phyloP scores from a whole-genome alignment of 1,140 invertebrate species.

The Oryctes rhinoceros region DNA sequence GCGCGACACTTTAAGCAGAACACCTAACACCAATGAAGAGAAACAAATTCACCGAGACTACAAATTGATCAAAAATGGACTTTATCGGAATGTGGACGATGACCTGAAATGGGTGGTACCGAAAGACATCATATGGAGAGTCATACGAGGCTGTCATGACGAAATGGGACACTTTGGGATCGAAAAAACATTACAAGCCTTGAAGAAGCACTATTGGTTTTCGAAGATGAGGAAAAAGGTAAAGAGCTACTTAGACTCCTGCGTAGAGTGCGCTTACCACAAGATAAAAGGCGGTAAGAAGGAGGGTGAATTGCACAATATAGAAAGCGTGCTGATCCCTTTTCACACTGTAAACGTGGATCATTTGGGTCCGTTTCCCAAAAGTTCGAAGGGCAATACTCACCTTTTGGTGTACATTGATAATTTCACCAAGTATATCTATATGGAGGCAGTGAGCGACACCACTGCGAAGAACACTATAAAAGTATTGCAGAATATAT shows the following conservation, averaged over 20 bases:
- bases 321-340: conserved; percentile 52
- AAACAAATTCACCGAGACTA: neutral
- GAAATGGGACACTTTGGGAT: conserved; percentile 56
- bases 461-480: conserved; percentile 9
- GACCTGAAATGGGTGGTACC: conserved; percentile 51
- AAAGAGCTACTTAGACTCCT: conserved; percentile 19
- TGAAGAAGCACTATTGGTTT: conserved; percentile 56
- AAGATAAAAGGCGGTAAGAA: conserved; percentile 5
- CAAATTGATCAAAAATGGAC: neutral
- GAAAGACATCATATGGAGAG: conserved; percentile 48
- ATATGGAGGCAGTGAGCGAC: conserved; percentile 28
- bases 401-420: conserved; percentile 58
- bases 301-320: conserved; percentile 48
- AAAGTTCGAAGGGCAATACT: conserved; percentile 46
- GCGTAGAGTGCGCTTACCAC: conserved; percentile 22
- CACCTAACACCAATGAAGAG: neutral
- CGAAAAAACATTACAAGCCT: conserved; percentile 52
- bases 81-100: conserved; percentile 32
- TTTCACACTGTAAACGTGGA: conserved; percentile 57
- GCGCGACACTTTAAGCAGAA: neutral
- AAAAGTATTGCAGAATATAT: neutral
- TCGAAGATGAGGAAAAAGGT: conserved; percentile 41
- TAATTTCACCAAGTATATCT: neutral
- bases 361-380: conserved; percentile 54
- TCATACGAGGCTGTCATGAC: conserved; percentile 53